These are phyloP conservation scores for Glaucopsyche alexis DNA, from an alignment of 2,888 invertebrate genomes.

Conservation along the genomic window DNA sequence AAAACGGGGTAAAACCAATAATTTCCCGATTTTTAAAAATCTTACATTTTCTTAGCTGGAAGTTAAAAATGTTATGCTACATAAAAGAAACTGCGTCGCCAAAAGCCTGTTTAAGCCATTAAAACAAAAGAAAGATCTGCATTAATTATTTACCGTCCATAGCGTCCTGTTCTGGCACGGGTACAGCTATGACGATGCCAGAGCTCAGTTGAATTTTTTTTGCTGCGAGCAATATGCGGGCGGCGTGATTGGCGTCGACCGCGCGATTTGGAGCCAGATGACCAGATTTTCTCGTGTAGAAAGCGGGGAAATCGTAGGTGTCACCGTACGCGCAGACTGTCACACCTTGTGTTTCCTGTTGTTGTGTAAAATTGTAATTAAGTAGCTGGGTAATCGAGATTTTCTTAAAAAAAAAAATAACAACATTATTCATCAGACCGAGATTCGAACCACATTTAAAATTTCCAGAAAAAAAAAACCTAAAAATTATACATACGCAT, in stretches of 20 bases:
- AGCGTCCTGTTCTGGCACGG: conserved; percentile 85
- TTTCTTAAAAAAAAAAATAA: too few relatives aligned
- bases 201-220: conserved; percentile 79
- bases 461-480: too few relatives aligned
- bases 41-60: too few relatives aligned
- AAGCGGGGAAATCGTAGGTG: conserved; percentile 92
- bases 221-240: conserved; percentile 82
- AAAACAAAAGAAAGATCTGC: neutral
- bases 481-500: too few relatives aligned
- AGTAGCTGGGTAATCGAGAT: too few relatives aligned
- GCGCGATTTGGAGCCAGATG: conserved; percentile 86
- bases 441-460: too few relatives aligned
- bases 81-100: too few relatives aligned
- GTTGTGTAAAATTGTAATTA: too few relatives aligned
- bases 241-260: conserved; percentile 82
- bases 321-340: conserved; percentile 89
- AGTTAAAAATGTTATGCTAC: too few relatives aligned
- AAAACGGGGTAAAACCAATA: too few relatives aligned
- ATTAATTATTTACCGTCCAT: conserved; percentile 5
- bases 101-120: neutral
- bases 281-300: conserved; percentile 91
- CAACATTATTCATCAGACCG: too few relatives aligned
- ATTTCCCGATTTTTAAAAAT: too few relatives aligned
- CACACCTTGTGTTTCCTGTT: conserved; percentile 96
- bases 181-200: conserved; percentile 93